Conservation (phyloP, 2,113 vertebrate species). For the Aythya baeri region DNA sequence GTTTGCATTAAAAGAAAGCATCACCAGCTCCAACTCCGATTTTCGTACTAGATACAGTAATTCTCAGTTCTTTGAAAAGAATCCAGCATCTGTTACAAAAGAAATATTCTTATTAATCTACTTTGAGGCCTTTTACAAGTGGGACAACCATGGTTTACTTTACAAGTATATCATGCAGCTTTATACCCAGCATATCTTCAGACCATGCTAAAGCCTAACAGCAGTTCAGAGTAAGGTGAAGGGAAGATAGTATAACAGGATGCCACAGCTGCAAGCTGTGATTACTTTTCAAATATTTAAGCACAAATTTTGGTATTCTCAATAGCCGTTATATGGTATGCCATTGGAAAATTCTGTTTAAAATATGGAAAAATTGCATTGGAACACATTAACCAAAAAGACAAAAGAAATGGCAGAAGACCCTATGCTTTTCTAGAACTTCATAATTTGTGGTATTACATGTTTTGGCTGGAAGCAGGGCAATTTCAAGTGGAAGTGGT, state of each 20-base stretch:
- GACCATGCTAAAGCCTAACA: neutral
- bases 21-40: no score
- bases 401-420: neutral
- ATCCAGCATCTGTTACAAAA: neutral
- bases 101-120: neutral
- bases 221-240: neutral
- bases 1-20: neutral
- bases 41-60: neutral
- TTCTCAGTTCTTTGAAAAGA: neutral
- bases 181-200: neutral
- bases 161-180: neutral
- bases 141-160: neutral
- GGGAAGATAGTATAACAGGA: neutral
- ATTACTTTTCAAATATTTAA: neutral
- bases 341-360: neutral
- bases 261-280: neutral
- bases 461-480: rapidly evolving
- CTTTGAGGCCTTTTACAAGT: neutral
- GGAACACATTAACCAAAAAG: neutral
- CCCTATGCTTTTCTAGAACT: neutral
- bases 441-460: neutral
- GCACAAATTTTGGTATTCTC: neutral
- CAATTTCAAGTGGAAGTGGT: neutral
- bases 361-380: neutral
- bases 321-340: neutral